phyloP scores from a whole-genome alignment of 1,140 invertebrate genomes.

The Halesus radiatus region DNA sequence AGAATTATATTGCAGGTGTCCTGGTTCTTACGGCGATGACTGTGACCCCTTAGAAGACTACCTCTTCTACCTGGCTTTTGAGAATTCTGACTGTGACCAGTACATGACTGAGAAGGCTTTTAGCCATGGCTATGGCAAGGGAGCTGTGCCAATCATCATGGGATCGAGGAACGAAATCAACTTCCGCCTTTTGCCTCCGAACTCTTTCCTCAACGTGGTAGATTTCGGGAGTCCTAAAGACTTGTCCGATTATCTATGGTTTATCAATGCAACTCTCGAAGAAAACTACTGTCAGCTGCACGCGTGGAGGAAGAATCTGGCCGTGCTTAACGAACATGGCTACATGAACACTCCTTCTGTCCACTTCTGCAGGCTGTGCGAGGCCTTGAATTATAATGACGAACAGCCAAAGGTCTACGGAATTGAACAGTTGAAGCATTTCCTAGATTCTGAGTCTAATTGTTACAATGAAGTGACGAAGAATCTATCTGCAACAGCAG shows the following conservation, averaged over 20 bases:
- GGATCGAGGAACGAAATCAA: slow-evolving; percentile 70
- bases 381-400: slow-evolving; percentile 75
- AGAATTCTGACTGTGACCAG: slow-evolving; percentile 77
- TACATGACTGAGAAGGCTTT: slow-evolving; percentile 78
- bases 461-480: slow-evolving; percentile 17
- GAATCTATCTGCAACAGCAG: too few species aligned
- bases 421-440: slow-evolving; percentile 58
- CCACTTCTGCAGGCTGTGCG: slow-evolving; percentile 84
- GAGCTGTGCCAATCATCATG: slow-evolving; percentile 76
- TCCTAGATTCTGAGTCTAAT: slow-evolving; percentile 24
- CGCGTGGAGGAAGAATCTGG: slow-evolving; percentile 74
- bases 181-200: slow-evolving; percentile 68
- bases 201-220: slow-evolving; percentile 75
- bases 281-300: slow-evolving; percentile 75
- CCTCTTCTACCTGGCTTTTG: slow-evolving; percentile 80
- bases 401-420: slow-evolving; percentile 66
- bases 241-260: slow-evolving; percentile 74
- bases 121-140: slow-evolving; percentile 71
- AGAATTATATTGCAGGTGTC: slow-evolving; percentile 62
- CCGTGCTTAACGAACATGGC: slow-evolving; percentile 77
- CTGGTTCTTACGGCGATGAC: slow-evolving; percentile 69
- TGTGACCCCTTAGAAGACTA: slow-evolving; percentile 70
- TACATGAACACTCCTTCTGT: slow-evolving; percentile 73
- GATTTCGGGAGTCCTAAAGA: slow-evolving; percentile 75
- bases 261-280: slow-evolving; percentile 69